phyloP scores from a whole-genome alignment of 2,113 vertebrate species.

The Nanger granti region DNA sequence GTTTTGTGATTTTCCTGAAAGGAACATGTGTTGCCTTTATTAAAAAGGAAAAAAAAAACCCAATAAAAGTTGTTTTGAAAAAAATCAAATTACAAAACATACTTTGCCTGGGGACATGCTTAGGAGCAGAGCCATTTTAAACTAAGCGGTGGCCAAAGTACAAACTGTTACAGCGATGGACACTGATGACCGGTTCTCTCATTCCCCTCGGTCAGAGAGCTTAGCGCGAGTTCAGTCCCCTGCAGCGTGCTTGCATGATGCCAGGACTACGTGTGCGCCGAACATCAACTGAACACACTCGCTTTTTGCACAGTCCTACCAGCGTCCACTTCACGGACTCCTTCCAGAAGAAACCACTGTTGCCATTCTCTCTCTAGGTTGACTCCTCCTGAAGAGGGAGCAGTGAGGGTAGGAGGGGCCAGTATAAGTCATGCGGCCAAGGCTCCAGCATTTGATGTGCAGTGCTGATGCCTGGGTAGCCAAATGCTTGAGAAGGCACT shows the following conservation, averaged over 20 bases:
- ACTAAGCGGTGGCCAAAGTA: neutral
- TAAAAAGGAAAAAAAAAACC: neutral
- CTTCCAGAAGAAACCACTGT: neutral
- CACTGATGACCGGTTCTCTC: too few relatives aligned
- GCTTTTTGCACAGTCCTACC: neutral
- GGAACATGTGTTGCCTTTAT: slow-evolving; percentile 9
- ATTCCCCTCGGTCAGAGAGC: neutral
- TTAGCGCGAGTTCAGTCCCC: neutral
- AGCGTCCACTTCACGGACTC: rapidly evolving
- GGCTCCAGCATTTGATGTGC: neutral
- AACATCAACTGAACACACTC: rapidly evolving
- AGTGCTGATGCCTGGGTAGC: neutral
- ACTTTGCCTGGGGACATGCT: slow-evolving; percentile 16
- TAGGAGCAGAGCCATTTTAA: slow-evolving; percentile 31
- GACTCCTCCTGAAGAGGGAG: neutral
- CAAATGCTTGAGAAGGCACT: neutral
- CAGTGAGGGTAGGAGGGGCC: too few relatives aligned
- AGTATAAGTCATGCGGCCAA: neutral
- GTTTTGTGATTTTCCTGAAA: slow-evolving; percentile 32
- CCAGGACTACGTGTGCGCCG: rapidly evolving
- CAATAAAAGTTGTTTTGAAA: slow-evolving; percentile 33
- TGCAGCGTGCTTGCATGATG: rapidly evolving
- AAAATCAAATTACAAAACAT: slow-evolving; percentile 43
- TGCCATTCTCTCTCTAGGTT: neutral
- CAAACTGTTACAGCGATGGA: neutral